Evolutionary conservation across 2,888 invertebrate species (phyloP), one percentile per base, ranked within the genome.

Genomic region (Troides helena): DNA sequence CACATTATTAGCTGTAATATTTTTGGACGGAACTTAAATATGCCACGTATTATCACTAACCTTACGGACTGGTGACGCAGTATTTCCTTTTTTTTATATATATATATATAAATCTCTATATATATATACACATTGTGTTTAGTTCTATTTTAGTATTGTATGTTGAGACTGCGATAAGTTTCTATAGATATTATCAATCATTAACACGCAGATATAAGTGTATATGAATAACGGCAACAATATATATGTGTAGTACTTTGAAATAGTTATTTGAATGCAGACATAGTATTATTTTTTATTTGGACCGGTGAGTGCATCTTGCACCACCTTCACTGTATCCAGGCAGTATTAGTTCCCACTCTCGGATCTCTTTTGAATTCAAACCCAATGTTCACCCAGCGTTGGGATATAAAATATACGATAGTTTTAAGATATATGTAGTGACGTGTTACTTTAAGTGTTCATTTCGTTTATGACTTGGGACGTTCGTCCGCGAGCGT

Each of bases 381-480:
- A 80, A 79, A 84, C 89, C 90, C 85, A 85, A 82, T 86, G 30
- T 75, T 81, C 81, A 87, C 82, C 86, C 74, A 86, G 85, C 82
- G 88, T 88, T 90, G 90, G 10, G 88, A 85, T 90, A 91, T 90
- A 89, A 87, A 86, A 3, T 89, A 90, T 92, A 92, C 90, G 90
- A 90, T 92, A 91, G 87, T 72, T 81, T 74, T 91, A 90, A 91
- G 89, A 68, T 81, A 77, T 80, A 39, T 76, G 73, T 81, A 89
- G 86, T 81, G 76, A 87, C 85, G 84, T 83, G 78, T 79, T 85
- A 74, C 71, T 86, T 74, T 91, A 90, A 89, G 89, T 81, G 84
- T 87, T 87, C 84, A 85, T 85, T 89, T 85, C 87, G 85, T 86
- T 89, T 88, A 85, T 85, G 83, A 82, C 74, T 84, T 79, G 81